These are phyloP conservation scores for Cyclopterus lumpus DNA, from an alignment of 2,797 vertebrate species.

Conservation along the genomic window DNA sequence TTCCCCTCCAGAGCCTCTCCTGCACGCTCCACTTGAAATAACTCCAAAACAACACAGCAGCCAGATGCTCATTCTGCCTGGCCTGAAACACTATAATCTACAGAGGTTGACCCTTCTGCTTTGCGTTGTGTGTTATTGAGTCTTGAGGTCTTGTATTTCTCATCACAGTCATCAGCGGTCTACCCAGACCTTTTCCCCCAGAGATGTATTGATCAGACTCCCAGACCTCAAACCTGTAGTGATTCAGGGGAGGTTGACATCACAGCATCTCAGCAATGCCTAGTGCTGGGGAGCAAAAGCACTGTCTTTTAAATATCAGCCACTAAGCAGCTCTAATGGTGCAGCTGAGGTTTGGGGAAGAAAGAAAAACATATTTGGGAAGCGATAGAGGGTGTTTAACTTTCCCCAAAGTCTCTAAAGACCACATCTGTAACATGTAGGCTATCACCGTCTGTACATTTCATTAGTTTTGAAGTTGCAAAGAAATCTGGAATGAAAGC, in stretches of 20 bases:
- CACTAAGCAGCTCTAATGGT: background rate
- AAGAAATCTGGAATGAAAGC: slow-evolving; percentile 1
- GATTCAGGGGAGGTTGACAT: slow-evolving; percentile 27
- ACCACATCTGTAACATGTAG: slow-evolving; percentile 9
- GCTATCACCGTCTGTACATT: background rate
- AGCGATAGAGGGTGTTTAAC: slow-evolving; percentile 7
- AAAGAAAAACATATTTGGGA: slow-evolving; percentile 9
- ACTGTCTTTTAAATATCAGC: slow-evolving; percentile 8
- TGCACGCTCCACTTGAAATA: slow-evolving; percentile 54
- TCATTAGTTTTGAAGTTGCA: slow-evolving; percentile 14
- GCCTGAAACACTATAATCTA: slow-evolving; percentile 35
- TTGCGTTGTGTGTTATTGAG: slow-evolving; percentile 27
- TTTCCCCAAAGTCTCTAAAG: slow-evolving; percentile 5
- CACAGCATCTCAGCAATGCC: background rate
- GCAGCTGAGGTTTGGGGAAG: slow-evolving; percentile 12
- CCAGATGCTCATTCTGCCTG: slow-evolving; percentile 47
- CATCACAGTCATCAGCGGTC: slow-evolving; percentile 31
- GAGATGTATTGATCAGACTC: slow-evolving; percentile 45
- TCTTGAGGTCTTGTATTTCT: slow-evolving; percentile 32
- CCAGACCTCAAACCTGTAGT: slow-evolving; percentile 48
- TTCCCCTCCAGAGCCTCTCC: slow-evolving; percentile 44
- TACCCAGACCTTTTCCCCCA: slow-evolving; percentile 30
- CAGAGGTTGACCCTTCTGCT: background rate
- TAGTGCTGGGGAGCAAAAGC: slow-evolving; percentile 9
- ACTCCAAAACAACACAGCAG: slow-evolving; percentile 49